Evolutionary conservation across 1,140 invertebrate genomes (phyloP).

Genomic region (Bombus waltoni): DNA sequence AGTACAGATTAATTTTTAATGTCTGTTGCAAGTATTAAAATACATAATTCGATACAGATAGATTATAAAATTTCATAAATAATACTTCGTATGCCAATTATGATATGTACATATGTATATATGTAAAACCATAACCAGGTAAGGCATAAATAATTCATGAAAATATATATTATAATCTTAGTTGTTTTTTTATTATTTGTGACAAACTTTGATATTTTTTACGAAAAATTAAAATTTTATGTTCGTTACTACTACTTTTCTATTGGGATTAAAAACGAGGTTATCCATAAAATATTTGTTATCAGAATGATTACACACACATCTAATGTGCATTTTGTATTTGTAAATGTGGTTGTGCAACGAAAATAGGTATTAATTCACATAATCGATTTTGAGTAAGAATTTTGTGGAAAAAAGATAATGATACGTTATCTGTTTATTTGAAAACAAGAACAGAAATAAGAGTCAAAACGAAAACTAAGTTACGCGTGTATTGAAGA

Average conservation of each 20-base stretch:
- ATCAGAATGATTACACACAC: conserved; percentile 6
- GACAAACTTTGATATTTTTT: not conserved
- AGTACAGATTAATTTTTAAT: not conserved
- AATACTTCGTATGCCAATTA: not conserved
- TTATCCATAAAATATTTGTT: conserved; percentile 24
- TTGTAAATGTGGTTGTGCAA: not conserved
- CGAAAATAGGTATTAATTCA: conserved; percentile 1
- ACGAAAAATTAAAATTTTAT: not conserved
- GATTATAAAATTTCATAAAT: not conserved
- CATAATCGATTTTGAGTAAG: not conserved
- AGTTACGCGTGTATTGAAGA: not conserved
- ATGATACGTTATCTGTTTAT: not conserved
- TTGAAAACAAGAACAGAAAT: not conserved
- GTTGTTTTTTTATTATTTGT: too few species aligned
- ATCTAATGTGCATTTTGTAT: not conserved
- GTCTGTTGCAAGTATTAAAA: not conserved
- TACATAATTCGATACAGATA: not conserved
- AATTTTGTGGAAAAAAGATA: not conserved
- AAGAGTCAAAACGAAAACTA: not conserved
- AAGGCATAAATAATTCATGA: not conserved
- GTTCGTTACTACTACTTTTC: not conserved
- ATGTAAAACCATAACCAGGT: not conserved
- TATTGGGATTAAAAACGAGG: not conserved
- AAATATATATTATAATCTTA: not conserved
- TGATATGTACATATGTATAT: too few species aligned